Evolutionary conservation across 2,797 vertebrate species (phyloP).

Genomic region (Rhabdophis nuchalis): DNA sequence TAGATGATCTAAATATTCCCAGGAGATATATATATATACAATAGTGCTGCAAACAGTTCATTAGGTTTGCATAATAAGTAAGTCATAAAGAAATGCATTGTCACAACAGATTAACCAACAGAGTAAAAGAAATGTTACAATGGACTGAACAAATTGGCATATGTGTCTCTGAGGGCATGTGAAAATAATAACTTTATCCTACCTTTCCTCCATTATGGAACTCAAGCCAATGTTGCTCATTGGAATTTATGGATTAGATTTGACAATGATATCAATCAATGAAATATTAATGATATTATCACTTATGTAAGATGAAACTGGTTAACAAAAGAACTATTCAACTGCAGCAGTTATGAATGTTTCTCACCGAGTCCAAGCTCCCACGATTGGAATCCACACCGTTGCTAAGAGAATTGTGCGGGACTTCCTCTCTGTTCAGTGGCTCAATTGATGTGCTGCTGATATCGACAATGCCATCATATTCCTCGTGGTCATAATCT

Average conservation of each 20-base stretch:
- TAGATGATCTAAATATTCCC: neutral
- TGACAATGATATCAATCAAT: neutral
- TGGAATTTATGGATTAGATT: neutral
- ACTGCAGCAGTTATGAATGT: neutral
- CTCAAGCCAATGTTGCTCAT: neutral
- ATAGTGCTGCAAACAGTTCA: neutral
- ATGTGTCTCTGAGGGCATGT: neutral
- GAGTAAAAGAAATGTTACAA: neutral
- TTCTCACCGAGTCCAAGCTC: conserved; percentile 87
- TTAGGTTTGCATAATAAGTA: neutral
- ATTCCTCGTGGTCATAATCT: conserved; percentile 89
- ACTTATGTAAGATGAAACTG: neutral
- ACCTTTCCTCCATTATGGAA: neutral
- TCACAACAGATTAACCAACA: neutral
- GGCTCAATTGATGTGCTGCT: conserved; percentile 79
- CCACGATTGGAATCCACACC: conserved; percentile 85
- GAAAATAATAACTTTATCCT: neutral
- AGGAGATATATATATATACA: neutral
- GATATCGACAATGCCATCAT: conserved; percentile 79
- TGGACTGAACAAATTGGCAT: neutral
- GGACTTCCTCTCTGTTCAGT: conserved; percentile 77
- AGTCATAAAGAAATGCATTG: neutral
- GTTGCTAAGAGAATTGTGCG: conserved; percentile 79
- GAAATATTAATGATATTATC: neutral
- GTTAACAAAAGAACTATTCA: neutral